Evolutionary conservation across 2,888 invertebrate genomes (phyloP).

Genomic region (Drosophila koepferae): DNA sequence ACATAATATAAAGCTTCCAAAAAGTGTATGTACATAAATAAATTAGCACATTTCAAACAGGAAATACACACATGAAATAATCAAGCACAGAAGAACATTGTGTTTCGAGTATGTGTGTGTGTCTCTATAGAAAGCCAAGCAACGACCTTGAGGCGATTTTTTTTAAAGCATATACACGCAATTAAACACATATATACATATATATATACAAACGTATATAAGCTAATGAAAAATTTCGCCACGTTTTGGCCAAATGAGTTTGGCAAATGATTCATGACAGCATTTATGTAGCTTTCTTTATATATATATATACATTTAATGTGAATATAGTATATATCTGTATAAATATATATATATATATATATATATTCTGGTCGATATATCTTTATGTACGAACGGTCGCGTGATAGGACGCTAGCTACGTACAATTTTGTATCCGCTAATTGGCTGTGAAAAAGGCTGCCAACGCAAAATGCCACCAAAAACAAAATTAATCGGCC

Average conservation of each 20-base stretch:
- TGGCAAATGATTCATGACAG: constrained; percentile 60
- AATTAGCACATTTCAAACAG: constrained; percentile 68
- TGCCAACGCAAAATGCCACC: constrained; percentile 56
- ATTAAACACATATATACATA: constrained; percentile 35
- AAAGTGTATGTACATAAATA: constrained; percentile 52
- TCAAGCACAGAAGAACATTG: constrained; percentile 55
- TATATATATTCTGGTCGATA: constrained; percentile 10
- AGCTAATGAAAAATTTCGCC: constrained; percentile 56
- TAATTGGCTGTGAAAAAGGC: constrained; percentile 63
- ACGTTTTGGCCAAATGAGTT: constrained; percentile 53
- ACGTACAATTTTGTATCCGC: constrained; percentile 33
- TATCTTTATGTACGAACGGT: constrained; percentile 21
- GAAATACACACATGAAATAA: constrained; percentile 62
- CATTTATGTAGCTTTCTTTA: constrained; percentile 41
- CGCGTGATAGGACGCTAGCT: constrained; percentile 43
- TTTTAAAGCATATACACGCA: constrained; percentile 43
- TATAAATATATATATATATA: constrained; percentile 10
- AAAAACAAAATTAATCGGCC: constrained; percentile 56
- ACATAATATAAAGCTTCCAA: constrained; percentile 33
- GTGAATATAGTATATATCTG: constrained; percentile 13
- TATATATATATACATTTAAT: constrained; percentile 7
- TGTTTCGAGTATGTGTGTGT: constrained; percentile 19
- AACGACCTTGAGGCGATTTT: constrained; percentile 62
- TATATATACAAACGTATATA: constrained; percentile 11
- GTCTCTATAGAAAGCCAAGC: constrained; percentile 56